Evolutionary conservation across 1,140 invertebrate species (phyloP).

Genomic region (Polypedilum pembai): DNA sequence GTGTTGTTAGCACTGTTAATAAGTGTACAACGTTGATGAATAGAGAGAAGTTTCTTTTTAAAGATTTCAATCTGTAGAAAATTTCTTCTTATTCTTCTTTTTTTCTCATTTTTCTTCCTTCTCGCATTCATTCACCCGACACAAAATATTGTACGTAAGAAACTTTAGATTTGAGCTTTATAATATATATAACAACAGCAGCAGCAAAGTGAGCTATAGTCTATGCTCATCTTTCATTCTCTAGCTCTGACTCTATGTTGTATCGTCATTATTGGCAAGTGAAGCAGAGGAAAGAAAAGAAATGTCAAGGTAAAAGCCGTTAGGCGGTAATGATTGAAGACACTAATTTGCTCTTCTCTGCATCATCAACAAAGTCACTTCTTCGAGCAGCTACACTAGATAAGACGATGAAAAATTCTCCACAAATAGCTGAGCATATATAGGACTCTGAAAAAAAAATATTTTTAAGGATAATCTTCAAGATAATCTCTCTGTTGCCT

Average conservation of each 20-base stretch:
- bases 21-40: conserved; percentile 25
- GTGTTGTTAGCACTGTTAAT: conserved; percentile 24
- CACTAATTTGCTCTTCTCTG: not conserved
- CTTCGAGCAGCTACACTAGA: too few relatives aligned
- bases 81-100: not conserved
- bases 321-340: not conserved
- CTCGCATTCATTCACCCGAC: too few relatives aligned
- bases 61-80: conserved; percentile 20
- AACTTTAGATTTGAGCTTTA: too few relatives aligned
- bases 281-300: not conserved
- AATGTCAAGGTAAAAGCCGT: not conserved
- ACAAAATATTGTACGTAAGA: too few relatives aligned
- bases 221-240: not conserved
- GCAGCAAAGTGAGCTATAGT: too few relatives aligned
- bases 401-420: too few relatives aligned
- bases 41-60: not conserved
- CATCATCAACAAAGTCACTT: too few relatives aligned
- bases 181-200: too few relatives aligned
- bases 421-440: not conserved
- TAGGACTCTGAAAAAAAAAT: not conserved
- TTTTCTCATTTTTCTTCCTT: too few relatives aligned
- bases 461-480: conserved; percentile 20
- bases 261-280: not conserved
- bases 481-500: not conserved
- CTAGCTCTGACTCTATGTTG: not conserved